Conservation (phyloP, 2,113 vertebrate species). For the Misgurnus mizolepis region DNA sequence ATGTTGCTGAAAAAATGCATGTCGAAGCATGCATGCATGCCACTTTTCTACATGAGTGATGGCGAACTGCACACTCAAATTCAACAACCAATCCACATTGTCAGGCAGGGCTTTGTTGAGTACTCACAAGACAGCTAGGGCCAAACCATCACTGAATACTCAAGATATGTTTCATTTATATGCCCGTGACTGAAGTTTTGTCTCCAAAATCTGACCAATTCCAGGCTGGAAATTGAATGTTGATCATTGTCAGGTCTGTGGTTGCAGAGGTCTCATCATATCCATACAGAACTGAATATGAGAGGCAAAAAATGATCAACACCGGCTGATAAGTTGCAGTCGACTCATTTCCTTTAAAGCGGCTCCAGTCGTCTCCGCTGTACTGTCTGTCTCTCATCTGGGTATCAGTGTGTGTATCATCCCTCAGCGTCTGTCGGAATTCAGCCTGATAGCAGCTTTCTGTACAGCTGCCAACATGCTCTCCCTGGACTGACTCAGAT, state of each 20-base stretch:
- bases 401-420: conserved; percentile 26
- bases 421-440: conserved; percentile 22
- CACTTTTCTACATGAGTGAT: no score
- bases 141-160: background rate
- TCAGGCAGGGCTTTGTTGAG: background rate
- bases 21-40: no score
- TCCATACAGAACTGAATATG: background rate
- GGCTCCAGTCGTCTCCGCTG: background rate
- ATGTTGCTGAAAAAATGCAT: no score
- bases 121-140: background rate
- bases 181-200: background rate
- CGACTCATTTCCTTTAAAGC: background rate
- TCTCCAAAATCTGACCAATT: background rate
- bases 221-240: background rate
- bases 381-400: conserved; percentile 2
- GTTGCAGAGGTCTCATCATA: conserved; percentile 3
- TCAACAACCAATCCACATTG: no score
- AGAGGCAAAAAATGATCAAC: background rate
- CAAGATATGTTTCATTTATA: background rate
- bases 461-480: conserved; percentile 27
- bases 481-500: background rate
- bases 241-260: background rate
- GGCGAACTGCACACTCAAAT: no score
- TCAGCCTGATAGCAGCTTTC: conserved; percentile 23
- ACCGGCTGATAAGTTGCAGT: background rate